A percentile compares a stretch with the other conserved stretches of the same genome.
These are phyloP conservation scores for Tolypeutes matacus DNA, from an alignment of 2,797 vertebrate genomes.

Conservation along the genomic window DNA sequence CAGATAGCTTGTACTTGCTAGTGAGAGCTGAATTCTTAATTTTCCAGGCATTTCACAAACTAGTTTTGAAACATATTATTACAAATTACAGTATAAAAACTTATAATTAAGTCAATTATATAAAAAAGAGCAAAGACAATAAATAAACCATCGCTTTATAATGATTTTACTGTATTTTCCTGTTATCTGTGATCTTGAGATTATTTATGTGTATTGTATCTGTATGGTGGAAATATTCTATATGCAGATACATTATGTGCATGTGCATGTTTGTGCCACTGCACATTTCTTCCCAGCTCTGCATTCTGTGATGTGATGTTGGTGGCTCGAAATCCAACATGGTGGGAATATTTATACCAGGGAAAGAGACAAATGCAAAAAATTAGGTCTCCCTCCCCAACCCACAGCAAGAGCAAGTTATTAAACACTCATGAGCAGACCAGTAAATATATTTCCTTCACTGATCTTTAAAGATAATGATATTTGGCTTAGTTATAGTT, in stretches of 20 bases:
- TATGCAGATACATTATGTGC: too few relatives aligned
- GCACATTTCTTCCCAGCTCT: background rate
- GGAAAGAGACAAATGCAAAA: too few relatives aligned
- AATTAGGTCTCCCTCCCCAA: too few relatives aligned
- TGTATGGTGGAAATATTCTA: background rate
- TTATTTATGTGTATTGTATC: background rate
- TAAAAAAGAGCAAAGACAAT: background rate
- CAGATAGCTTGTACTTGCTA: background rate
- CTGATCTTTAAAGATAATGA: too few relatives aligned
- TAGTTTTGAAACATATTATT: background rate
- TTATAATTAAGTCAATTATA: slow-evolving; percentile 1
- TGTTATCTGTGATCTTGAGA: background rate
- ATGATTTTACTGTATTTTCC: background rate
- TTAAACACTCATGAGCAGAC: too few relatives aligned
- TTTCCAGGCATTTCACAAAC: background rate
- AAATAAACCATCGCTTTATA: background rate
- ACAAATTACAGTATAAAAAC: background rate
- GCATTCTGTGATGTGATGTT: background rate
- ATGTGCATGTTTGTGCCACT: too few relatives aligned
- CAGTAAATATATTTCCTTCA: too few relatives aligned
- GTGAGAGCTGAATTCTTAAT: background rate
- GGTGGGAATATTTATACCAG: too few relatives aligned
- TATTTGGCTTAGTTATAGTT: too few relatives aligned
- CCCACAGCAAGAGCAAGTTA: too few relatives aligned
- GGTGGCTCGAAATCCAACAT: background rate